Evolutionary conservation across 92 coral and sea anemone species (phyloP).

Genomic region (Plumapathes pennacea): DNA sequence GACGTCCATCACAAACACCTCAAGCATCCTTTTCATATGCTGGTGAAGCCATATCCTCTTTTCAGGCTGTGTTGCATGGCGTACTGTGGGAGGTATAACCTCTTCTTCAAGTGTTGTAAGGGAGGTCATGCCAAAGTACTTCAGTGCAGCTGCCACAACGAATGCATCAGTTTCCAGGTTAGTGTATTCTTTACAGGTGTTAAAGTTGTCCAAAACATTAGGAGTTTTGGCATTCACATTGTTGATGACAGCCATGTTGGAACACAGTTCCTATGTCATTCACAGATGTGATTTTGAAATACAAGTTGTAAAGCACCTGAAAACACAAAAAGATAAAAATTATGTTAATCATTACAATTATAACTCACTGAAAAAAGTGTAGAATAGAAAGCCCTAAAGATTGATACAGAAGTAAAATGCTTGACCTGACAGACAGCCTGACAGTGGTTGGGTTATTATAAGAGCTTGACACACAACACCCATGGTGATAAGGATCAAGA

Average conservation of each 20-base stretch:
- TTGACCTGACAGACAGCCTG: too few species aligned
- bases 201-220: constrained; percentile 74
- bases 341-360: too few species aligned
- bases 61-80: not conserved
- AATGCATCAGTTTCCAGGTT: constrained; percentile 55
- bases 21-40: constrained; percentile 38
- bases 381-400: too few species aligned
- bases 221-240: constrained; percentile 59
- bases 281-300: constrained; percentile 26
- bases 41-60: constrained; percentile 46
- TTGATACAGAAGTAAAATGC: too few species aligned
- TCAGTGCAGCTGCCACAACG: constrained; percentile 53
- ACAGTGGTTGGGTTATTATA: too few species aligned
- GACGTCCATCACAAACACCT: constrained; percentile 40
- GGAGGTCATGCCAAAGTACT: constrained; percentile 43
- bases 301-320: constrained; percentile 38
- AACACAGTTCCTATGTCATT: constrained; percentile 57
- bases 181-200: constrained; percentile 55
- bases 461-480: too few species aligned
- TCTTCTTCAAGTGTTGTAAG: constrained; percentile 18
- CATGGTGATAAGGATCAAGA: too few species aligned
- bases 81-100: constrained; percentile 1
- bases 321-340: constrained; percentile 1
- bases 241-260: constrained; percentile 55
- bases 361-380: too few species aligned